phyloP scores from a whole-genome alignment of 2,888 invertebrate genomes.

The Ophioninae sp. region DNA sequence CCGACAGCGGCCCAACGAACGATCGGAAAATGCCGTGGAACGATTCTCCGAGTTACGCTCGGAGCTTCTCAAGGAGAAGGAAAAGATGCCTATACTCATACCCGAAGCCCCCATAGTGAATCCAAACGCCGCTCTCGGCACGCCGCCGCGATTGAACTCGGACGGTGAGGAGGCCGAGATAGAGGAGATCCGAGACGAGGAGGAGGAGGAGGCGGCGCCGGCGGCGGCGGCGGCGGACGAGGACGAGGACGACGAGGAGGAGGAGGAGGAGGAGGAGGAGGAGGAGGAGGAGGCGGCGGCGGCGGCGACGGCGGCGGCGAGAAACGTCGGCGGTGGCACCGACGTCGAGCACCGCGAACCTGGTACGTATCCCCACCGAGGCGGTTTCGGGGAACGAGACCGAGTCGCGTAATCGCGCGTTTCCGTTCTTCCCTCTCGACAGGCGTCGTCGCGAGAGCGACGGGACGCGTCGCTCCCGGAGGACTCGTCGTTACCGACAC shows the following conservation, averaged over 20 bases:
- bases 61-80: conserved; percentile 74
- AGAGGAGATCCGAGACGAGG: conserved; percentile 71
- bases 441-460: conserved; percentile 40
- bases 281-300: no score
- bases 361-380: no score
- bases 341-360: no score
- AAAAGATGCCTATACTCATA: conserved; percentile 78
- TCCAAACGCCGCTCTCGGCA: conserved; percentile 79
- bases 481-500: neutral
- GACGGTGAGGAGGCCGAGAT: conserved; percentile 78
- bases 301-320: no score
- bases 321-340: no score
- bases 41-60: conserved; percentile 70
- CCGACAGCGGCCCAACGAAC: conserved; percentile 55
- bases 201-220: no score
- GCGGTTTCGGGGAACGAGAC: no score
- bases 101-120: conserved; percentile 80
- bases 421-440: conserved; percentile 2
- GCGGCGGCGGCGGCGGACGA: no score
- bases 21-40: conserved; percentile 60
- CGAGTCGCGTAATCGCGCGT: no score
- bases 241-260: no score
- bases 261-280: no score
- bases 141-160: conserved; percentile 78
- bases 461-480: neutral